Evolutionary conservation across 2,888 invertebrate species (phyloP), one percentile per base, ranked within the genome.

Genomic region (Zeuzera pyrina): DNA sequence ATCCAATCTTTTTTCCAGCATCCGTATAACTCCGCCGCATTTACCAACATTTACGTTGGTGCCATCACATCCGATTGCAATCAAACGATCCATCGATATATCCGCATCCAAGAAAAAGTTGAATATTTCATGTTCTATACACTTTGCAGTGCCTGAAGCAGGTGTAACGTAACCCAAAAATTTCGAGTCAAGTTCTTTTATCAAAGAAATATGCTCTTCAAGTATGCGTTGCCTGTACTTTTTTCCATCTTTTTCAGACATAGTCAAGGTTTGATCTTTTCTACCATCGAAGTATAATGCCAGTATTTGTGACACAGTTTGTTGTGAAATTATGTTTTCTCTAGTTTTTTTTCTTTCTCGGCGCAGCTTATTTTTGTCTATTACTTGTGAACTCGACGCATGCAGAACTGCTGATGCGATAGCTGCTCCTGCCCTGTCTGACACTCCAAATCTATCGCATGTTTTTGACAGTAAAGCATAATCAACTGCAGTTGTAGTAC

Each of bases 41-140:
- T 35, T 38, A 6, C 44, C 47, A 21, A 33, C 39, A 34, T 48
- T 49, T 10, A 47, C 41, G 21, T 41, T 42, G 12, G 51, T 49
- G 16, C 46, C 47, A 25, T 48, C 47, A 35, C 43, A 49, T 22
- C 47, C 43, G 16, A 45, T 29, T 12, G 40, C 35, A n/a, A 36
- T 19, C 32, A 37, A 39, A 34, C 12, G 8, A 25, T 39, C 31
- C 34, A 32, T 34, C 11, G 29, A 24, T 32, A 34, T 40, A 13
- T 40, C 22, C 10, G 22, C 28, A 22, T 40, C 30, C 13, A 29
- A n/a, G 6, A 39, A 38, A n/a, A 16, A 36, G 13, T 19, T 11
- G 7, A 15, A 11, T 3, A 30, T 27, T 24, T 15, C 25, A 26
- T 12, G 13, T 29, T 15, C 19, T 23, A 36, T 16, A 10, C 2